Percentiles rank a stretch among this genome's conserved stretches.
These are phyloP conservation scores for Drosophila demipolita DNA, from an alignment of 2,888 invertebrate genomes.

Conservation along the genomic window DNA sequence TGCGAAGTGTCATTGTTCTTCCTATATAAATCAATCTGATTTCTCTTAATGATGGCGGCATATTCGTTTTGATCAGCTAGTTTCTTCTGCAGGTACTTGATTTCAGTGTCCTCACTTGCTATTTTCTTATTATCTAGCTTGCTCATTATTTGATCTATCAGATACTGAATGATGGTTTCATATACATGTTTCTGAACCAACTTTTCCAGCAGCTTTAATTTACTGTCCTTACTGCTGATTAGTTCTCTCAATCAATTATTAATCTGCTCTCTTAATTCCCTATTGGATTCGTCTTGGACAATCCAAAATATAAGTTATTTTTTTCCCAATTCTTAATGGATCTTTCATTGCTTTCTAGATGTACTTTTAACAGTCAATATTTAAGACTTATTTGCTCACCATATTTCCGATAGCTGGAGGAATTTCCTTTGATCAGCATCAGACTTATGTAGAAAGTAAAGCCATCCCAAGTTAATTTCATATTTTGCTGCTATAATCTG, in stretches of 20 bases:
- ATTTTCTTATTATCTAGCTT: too few species aligned
- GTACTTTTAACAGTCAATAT: background rate
- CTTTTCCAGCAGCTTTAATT: background rate
- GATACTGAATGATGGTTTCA: background rate
- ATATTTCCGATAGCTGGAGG: background rate
- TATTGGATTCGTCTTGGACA: rapidly evolving
- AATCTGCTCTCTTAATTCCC: background rate
- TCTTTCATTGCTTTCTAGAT: background rate
- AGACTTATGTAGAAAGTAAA: background rate
- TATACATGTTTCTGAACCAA: background rate
- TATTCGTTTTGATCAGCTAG: too few species aligned
- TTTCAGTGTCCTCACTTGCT: too few species aligned
- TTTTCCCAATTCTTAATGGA: background rate
- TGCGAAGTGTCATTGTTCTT: too few species aligned
- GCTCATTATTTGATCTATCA: background rate
- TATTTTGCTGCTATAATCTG: background rate
- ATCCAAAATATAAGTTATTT: rapidly evolving
- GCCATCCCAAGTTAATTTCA: background rate
- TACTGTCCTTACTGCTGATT: background rate
- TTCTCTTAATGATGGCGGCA: too few species aligned
- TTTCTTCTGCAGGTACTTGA: too few species aligned
- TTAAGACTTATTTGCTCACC: background rate
- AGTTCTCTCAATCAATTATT: background rate
- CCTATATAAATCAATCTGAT: too few species aligned
- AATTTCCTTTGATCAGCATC: background rate